These are phyloP conservation scores for Nemotelus pantherinus DNA, from an alignment of 2,888 invertebrate genomes.

Conservation along the genomic window DNA sequence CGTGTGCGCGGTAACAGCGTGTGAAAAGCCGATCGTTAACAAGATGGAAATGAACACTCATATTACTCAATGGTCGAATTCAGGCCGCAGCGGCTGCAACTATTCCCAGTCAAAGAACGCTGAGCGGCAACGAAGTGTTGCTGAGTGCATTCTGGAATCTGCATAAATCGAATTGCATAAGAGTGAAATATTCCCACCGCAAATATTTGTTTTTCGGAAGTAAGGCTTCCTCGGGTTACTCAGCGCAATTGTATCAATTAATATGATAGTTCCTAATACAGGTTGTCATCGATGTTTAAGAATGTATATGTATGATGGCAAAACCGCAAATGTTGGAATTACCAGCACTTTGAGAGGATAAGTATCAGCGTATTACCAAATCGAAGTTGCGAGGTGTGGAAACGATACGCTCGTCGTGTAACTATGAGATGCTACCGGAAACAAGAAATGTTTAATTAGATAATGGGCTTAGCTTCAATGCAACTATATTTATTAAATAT, in stretches of 20 bases:
- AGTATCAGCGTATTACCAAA: constrained; percentile 12
- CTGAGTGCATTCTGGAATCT: constrained; percentile 6
- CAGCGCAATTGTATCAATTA: too few relatives aligned
- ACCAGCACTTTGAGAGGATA: neutral
- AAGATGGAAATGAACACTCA: constrained; percentile 38
- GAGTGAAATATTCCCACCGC: neutral
- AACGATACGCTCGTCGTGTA: constrained; percentile 5
- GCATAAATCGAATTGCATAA: neutral
- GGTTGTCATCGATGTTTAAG: too few relatives aligned
- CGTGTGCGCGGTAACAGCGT: constrained; percentile 21
- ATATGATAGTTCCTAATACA: too few relatives aligned
- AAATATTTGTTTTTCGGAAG: constrained; percentile 12
- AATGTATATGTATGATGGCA: too few relatives aligned
- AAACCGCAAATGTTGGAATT: constrained; percentile 12
- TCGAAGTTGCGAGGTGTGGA: constrained; percentile 11
- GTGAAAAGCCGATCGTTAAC: constrained; percentile 37
- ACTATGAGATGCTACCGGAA: constrained; percentile 20
- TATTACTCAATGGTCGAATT: constrained; percentile 23
- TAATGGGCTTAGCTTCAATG: neutral
- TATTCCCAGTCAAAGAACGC: neutral
- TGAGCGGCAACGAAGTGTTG: neutral
- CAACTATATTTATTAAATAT: neutral
- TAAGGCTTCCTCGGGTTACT: too few relatives aligned
- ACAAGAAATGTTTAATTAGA: neutral
- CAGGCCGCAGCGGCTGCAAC: neutral